Evolutionary conservation across 2,113 vertebrate genomes (phyloP), one percentile per base, ranked within the genome.

Genomic region (Gambusia affinis): DNA sequence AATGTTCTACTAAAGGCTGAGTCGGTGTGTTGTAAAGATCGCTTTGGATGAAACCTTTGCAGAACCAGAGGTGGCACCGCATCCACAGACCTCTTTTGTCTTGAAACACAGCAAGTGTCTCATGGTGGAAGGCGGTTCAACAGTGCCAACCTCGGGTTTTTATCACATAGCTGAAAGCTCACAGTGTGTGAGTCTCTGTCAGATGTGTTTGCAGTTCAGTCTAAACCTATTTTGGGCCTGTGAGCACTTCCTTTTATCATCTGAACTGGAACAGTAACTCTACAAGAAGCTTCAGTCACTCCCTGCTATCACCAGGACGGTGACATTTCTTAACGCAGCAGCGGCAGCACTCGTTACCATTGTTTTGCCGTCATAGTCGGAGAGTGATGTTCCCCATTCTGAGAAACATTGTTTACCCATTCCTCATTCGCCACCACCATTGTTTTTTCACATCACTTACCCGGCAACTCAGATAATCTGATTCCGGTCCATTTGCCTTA

Each of bases 211-310:
- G 75, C 71, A 66, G 69, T 83, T 78, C 37, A 70, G 77, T 57
- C 72, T 73, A 28, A 33, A 71, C 73, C 88, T 93, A 92, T 92
- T 92, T 92, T 88, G 72, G 89, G 89, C 80, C 17, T 39, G 66
- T 39, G 62, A 80, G 74, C 77, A 93, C 91, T 92, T 93, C 92
- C 92, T 91, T 87, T 72, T 92, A 68, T 80, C 80, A 81, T 74
- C 70, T 91, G 24, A 86, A 77, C 68, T 78, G 84, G 74, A 73
- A 84, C 63, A 70, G 60, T 80, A 78, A 75, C 65, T n/a, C 47
- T 28, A 37, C 69, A 61, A 84, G 68, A 90, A 80, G 69, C 77
- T n/a, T 75, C 67, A 72, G 35, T 76, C 64, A 24, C 83, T 70
- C 28, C 28, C 67, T 24, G 31, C 42, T 57, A 69, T 78, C 2